These are phyloP conservation scores for Leucopternis melanops DNA, from an alignment of 2,113 vertebrate genomes.

Conservation along the genomic window DNA sequence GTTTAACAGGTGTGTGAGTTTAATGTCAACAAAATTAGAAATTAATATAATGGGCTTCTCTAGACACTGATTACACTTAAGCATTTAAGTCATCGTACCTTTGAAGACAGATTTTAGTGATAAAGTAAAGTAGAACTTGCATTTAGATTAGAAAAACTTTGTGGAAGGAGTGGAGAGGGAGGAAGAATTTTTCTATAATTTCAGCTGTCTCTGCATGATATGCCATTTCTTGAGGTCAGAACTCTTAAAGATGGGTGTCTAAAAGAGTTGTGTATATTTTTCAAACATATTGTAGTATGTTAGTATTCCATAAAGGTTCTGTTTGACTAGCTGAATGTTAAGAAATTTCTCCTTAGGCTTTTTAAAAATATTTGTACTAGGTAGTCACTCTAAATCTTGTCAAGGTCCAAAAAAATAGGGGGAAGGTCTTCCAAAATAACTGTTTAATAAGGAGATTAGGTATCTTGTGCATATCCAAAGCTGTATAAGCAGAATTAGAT, in stretches of 20 bases:
- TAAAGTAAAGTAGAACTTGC: neutral
- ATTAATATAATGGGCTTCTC: neutral
- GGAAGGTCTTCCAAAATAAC: neutral
- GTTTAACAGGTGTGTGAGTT: conserved; percentile 35
- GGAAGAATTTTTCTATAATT: neutral
- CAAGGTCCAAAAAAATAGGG: neutral
- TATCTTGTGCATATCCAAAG: neutral
- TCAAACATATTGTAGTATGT: neutral
- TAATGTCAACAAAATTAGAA: conserved; percentile 2
- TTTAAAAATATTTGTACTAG: neutral
- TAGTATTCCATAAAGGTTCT: neutral
- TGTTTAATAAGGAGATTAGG: neutral
- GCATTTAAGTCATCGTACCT: neutral
- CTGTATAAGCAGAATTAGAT: neutral
- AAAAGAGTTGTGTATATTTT: neutral
- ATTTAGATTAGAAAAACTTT: neutral
- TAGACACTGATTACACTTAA: neutral
- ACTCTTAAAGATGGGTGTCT: neutral
- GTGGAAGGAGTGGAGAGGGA: neutral
- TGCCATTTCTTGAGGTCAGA: neutral
- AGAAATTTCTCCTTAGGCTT: too few relatives aligned
- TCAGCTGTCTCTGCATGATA: neutral
- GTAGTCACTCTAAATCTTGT: neutral
- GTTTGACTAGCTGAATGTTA: neutral
- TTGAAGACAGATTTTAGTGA: neutral